These are phyloP conservation scores for Zeugodacus cucurbitae DNA, from an alignment of 1,140 invertebrate species.

Conservation along the genomic window DNA sequence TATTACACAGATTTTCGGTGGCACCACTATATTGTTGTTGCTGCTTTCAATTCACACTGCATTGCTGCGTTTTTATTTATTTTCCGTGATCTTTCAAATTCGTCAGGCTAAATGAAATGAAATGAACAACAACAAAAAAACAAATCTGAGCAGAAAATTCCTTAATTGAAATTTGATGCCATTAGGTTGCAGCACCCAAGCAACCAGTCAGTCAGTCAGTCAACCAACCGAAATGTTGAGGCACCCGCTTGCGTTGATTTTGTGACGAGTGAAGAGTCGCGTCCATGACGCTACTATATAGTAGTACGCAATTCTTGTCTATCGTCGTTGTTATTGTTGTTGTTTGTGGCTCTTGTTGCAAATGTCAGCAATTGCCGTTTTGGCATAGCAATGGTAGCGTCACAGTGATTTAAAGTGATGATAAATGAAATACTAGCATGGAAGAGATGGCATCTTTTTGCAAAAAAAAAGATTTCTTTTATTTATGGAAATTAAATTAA, in stretches of 20 bases:
- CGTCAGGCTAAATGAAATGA: conserved; percentile 16
- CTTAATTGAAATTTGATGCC: conserved; percentile 64
- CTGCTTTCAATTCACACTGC: neutral
- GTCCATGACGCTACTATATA: neutral
- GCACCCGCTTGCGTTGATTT: neutral
- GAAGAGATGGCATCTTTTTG: neutral
- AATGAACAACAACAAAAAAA: neutral
- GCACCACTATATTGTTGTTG: neutral
- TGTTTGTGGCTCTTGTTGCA: conserved; percentile 18
- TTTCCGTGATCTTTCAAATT: conserved; percentile 40
- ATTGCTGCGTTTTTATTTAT: conserved; percentile 44
- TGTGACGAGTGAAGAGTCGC: neutral
- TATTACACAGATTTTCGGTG: neutral
- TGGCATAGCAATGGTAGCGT: conserved; percentile 19
- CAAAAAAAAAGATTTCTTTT: neutral
- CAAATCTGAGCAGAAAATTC: conserved; percentile 48
- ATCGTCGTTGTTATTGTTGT: neutral
- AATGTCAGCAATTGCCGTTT: conserved; percentile 33
- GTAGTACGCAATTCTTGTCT: neutral
- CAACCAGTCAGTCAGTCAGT: neutral
- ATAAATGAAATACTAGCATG: neutral
- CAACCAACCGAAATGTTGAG: conserved; percentile 7
- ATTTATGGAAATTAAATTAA: neutral
- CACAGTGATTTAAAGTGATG: conserved; percentile 13
- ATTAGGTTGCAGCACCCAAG: conserved; percentile 53